A percentile compares a stretch with the other conserved stretches of the same genome.
Conservation (phyloP, 2,888 invertebrate species). For the Lottia scabra region DNA sequence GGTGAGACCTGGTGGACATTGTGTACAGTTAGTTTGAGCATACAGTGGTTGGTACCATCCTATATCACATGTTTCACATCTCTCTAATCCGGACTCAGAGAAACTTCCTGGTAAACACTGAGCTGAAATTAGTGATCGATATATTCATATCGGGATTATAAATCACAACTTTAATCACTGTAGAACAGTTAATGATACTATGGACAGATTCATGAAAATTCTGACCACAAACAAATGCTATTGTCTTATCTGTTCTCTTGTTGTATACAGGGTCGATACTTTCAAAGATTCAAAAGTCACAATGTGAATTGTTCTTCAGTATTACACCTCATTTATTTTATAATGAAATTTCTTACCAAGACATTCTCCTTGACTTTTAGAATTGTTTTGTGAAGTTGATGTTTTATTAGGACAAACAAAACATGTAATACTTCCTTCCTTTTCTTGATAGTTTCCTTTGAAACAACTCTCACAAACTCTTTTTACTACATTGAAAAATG, state of each 20-base stretch:
- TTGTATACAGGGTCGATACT: too few species aligned
- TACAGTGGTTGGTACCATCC: conserved; percentile 68
- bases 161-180: too few species aligned
- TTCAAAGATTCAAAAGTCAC: too few species aligned
- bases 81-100: conserved; percentile 68
- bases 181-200: too few species aligned
- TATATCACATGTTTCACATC: conserved; percentile 69
- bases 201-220: too few species aligned
- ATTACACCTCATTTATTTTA: too few species aligned
- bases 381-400: conserved; percentile 72
- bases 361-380: conserved; percentile 68
- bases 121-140: conserved; percentile 47
- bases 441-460: conserved; percentile 75
- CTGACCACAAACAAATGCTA: too few species aligned
- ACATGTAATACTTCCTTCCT: conserved; percentile 73
- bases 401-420: conserved; percentile 74
- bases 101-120: conserved; percentile 70
- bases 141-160: too few species aligned
- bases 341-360: conserved; percentile 58
- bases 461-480: conserved; percentile 75
- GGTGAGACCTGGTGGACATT: conserved; percentile 66
- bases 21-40: conserved; percentile 62
- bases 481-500: conserved; percentile 73
- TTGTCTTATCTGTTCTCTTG: too few species aligned
- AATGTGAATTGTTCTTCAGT: too few species aligned